Conservation (phyloP, 2,797 vertebrate species). For the Phyllotis vaccarum region DNA sequence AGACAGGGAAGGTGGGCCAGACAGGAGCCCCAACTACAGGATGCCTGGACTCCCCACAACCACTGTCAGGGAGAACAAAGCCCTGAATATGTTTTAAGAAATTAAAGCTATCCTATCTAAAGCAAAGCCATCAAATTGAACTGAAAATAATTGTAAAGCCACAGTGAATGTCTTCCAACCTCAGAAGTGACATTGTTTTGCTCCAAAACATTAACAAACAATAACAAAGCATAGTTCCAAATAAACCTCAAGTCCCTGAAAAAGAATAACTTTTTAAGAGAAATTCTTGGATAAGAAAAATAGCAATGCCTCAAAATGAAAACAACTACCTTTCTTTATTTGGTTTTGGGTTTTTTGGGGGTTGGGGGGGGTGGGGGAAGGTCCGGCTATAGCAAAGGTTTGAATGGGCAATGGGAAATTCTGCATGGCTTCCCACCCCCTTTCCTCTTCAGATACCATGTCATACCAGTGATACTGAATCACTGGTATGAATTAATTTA, state of each 20-base stretch:
- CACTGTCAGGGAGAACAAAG: background rate
- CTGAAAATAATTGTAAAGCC: background rate
- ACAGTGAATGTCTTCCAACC: background rate
- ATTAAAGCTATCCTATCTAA: background rate
- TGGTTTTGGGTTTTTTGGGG: constrained; percentile 3
- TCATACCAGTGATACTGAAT: constrained; percentile 53
- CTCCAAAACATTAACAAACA: background rate
- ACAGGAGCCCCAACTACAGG: too few species aligned
- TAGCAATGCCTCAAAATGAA: background rate
- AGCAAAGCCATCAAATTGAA: background rate
- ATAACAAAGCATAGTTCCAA: background rate
- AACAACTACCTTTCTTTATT: background rate
- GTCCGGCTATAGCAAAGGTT: constrained; percentile 41
- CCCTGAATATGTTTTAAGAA: background rate
- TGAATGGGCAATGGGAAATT: constrained; percentile 78
- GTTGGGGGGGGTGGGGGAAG: too few species aligned
- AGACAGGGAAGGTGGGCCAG: background rate
- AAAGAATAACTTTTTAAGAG: background rate
- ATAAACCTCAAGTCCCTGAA: background rate
- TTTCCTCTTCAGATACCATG: constrained; percentile 52
- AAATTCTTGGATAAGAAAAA: background rate
- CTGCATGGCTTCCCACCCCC: constrained; percentile 79
- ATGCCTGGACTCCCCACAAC: background rate
- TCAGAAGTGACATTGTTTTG: background rate
- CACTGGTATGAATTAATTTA: constrained; percentile 65